Percentiles rank a stretch among this genome's conserved stretches.
These are phyloP conservation scores for Diarsia rubi DNA, from an alignment of 2,888 invertebrate genomes.

Conservation along the genomic window DNA sequence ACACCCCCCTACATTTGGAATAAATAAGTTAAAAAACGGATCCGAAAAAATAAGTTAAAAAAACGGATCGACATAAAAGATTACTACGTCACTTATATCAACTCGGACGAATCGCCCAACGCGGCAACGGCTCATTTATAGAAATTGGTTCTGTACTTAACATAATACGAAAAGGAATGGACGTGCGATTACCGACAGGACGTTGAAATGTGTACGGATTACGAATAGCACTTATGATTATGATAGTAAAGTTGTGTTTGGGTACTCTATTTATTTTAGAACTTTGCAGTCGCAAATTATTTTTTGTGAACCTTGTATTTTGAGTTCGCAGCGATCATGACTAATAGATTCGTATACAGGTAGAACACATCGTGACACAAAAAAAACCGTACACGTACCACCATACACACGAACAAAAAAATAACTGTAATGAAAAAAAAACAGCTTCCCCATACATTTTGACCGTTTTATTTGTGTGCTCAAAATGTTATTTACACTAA, in stretches of 20 bases:
- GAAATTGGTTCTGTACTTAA: slow-evolving; percentile 29
- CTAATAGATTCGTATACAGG: neutral
- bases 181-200: slow-evolving; percentile 3
- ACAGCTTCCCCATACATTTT: too few species aligned
- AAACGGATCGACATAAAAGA: slow-evolving; percentile 2
- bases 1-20: too few species aligned
- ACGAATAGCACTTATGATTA: neutral
- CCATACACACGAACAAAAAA: neutral
- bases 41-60: neutral
- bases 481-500: too few species aligned
- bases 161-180: slow-evolving; percentile 3
- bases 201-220: neutral
- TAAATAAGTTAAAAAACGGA: neutral
- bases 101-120: neutral
- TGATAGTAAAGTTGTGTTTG: neutral
- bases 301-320: neutral
- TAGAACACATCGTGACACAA: too few species aligned
- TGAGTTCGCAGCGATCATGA: neutral
- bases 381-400: too few species aligned
- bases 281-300: neutral
- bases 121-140: slow-evolving; percentile 12
- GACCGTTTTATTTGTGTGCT: too few species aligned
- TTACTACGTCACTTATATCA: slow-evolving; percentile 7
- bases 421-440: neutral
- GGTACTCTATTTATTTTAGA: neutral